These are phyloP conservation scores for Anolis sagrei DNA, from an alignment of 2,113 vertebrate genomes.

Conservation along the genomic window DNA sequence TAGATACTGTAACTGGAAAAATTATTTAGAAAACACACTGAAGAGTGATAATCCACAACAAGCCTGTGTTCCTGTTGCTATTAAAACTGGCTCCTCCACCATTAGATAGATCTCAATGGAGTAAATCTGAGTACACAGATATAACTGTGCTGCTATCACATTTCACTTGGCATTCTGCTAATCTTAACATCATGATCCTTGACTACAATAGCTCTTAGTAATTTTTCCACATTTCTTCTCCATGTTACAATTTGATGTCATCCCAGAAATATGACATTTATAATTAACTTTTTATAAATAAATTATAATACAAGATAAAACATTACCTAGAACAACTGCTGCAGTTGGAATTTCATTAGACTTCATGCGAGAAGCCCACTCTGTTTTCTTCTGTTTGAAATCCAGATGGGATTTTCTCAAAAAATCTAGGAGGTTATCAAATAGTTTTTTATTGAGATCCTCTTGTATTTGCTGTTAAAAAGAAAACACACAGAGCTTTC, in stretches of 20 bases:
- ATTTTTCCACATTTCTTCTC: slow-evolving; percentile 32
- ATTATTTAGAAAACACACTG: neutral
- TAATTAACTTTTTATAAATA: neutral
- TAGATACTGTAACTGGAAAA: neutral
- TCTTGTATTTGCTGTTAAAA: slow-evolving; percentile 86
- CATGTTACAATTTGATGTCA: neutral
- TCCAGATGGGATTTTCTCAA: slow-evolving; percentile 79
- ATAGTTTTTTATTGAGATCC: slow-evolving; percentile 88
- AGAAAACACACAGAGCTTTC: slow-evolving; percentile 35
- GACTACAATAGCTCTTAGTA: neutral
- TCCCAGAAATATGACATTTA: neutral
- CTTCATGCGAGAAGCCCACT: slow-evolving; percentile 86
- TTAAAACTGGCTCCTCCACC: neutral
- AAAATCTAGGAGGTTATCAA: slow-evolving; percentile 87
- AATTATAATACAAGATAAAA: slow-evolving; percentile 29
- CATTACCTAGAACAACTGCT: slow-evolving; percentile 88
- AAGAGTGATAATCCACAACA: neutral
- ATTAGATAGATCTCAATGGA: neutral
- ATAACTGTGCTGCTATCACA: neutral
- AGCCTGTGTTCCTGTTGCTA: neutral
- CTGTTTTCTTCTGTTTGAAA: slow-evolving; percentile 73
- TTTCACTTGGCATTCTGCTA: neutral
- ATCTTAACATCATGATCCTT: neutral
- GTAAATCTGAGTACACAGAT: neutral
- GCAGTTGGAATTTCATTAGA: slow-evolving; percentile 93